These are phyloP conservation scores for Seira musarum DNA, from an alignment of 2,888 invertebrate genomes.

Conservation along the genomic window DNA sequence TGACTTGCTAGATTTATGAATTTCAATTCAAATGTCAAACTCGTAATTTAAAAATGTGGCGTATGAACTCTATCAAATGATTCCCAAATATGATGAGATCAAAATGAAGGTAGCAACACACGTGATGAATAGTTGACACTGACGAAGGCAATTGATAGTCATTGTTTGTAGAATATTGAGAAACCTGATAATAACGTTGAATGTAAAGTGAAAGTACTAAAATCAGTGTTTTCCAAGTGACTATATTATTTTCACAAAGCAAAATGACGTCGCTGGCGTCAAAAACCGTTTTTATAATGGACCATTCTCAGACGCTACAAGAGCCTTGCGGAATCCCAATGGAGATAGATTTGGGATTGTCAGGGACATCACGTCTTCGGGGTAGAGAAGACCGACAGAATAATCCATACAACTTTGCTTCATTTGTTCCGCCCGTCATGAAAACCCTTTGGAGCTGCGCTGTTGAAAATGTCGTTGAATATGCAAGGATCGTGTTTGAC, in stretches of 20 bases:
- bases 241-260: too few species aligned
- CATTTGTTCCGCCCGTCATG: constrained; percentile 82
- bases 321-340: constrained; percentile 86
- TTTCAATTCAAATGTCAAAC: too few species aligned
- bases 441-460: constrained; percentile 98
- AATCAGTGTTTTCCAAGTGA: too few species aligned
- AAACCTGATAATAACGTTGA: not conserved
- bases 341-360: constrained; percentile 83
- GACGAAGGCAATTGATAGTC: too few species aligned
- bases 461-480: constrained; percentile 95
- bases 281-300: constrained; percentile 96
- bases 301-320: constrained; percentile 93
- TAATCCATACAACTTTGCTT: constrained; percentile 33
- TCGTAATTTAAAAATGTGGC: too few species aligned
- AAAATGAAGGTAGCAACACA: too few species aligned
- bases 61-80: too few species aligned
- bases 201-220: not conserved
- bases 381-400: constrained; percentile 31
- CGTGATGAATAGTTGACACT: too few species aligned
- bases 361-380: constrained; percentile 22
- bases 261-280: constrained; percentile 77
- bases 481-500: constrained; percentile 97
- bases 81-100: too few species aligned
- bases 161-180: too few species aligned
- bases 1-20: too few species aligned